Evolutionary conservation across 2,113 vertebrate genomes (phyloP), one percentile per base, ranked within the genome.

Genomic region (Periophthalmus modestus): DNA sequence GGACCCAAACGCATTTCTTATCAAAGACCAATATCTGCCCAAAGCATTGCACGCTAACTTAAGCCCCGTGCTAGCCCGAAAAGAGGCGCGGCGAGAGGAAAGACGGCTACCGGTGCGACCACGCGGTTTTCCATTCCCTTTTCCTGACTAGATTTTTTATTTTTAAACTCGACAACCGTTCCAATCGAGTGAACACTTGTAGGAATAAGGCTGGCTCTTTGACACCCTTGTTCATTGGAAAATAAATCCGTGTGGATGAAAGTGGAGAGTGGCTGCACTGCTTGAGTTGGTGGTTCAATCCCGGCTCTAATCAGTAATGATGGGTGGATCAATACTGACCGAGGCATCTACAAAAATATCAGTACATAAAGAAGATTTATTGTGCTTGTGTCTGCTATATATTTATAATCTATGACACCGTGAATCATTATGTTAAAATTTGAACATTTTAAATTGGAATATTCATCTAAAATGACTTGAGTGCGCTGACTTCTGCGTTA

Each of bases 91-190:
- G 79, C 69, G 65, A 59, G 62, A 65, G 33, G 34, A 43, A 59
- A 59, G 57, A 21, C 23, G 13, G 57, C 23, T 28, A 24, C 57
- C 57, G 57, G 57, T 59, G 57, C 5, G 13, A 28, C 11, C 23
- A 15, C 10, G 12, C 14, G 72, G 19, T 74, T 85, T 82, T 81
- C 79, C 77, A 63, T 77, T 85, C 81, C 24, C 62, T 77, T 72
- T 75, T 84, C 70, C 77, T 72, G 52, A 55, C 19, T 72, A 77
- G 78, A 67, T 84, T 82, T 87, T 75, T 69, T 68, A 78, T 70
- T 71, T 36, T 80, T 85, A 78, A 69, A 79, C 82, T 84, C 85
- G 85, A 89, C 78, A 87, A 78, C 28, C 11, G 75, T 84, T 89
- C 80, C 83, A 83, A 80, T 76, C 54, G 71, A 82, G 78, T 86